Evolutionary conservation across 1,140 invertebrate genomes (phyloP).

Genomic region (Orchestia grillus): DNA sequence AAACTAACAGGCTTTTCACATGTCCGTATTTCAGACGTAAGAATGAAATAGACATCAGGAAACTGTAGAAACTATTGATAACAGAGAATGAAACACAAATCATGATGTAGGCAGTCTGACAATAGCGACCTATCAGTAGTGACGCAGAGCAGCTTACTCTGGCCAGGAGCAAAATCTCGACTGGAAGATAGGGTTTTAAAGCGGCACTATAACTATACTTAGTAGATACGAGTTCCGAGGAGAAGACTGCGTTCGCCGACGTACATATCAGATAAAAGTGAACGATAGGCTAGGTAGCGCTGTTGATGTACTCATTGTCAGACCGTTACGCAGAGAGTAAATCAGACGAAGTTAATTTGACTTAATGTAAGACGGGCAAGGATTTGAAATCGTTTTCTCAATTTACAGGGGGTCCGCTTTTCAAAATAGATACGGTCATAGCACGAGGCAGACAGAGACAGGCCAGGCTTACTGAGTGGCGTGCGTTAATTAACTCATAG

Average conservation of each 20-base stretch:
- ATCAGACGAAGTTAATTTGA: neutral
- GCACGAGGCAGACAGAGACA: neutral
- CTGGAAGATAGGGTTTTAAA: neutral
- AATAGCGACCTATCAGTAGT: neutral
- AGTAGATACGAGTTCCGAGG: neutral
- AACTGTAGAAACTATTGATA: neutral
- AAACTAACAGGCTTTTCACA: too few relatives aligned
- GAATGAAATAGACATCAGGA: neutral
- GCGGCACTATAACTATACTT: neutral
- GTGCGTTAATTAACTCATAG: neutral
- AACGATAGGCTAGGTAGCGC: neutral
- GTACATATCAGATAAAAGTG: neutral
- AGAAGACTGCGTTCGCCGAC: neutral
- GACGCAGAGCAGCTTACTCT: neutral
- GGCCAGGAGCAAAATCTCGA: neutral
- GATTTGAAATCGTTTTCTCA: neutral
- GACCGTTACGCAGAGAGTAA: neutral
- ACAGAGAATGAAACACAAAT: neutral
- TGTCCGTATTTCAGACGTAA: neutral
- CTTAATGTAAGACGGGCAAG: neutral
- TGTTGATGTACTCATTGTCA: neutral
- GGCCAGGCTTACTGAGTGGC: neutral
- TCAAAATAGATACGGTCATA: neutral
- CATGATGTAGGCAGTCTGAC: too few relatives aligned
- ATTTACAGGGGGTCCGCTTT: neutral